Evolutionary conservation across 2,113 vertebrate species (phyloP), one percentile per base, ranked within the genome.

Genomic region (Oryzias curvinotus): DNA sequence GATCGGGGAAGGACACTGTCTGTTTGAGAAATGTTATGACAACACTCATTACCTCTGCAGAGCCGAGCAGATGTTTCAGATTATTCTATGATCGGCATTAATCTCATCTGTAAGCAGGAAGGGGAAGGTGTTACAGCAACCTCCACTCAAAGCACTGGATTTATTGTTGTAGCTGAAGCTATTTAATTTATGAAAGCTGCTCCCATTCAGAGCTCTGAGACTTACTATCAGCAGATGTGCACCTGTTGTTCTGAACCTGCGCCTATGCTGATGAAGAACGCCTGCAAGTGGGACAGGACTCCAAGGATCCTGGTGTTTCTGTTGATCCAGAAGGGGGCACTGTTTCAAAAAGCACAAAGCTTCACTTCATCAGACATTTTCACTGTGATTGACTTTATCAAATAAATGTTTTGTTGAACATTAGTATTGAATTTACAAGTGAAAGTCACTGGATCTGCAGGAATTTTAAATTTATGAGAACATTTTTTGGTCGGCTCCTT

Each of bases 321-420:
- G 57, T 73, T 45, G 25, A 16, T 78, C 89, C 89, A 89, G 76
- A 71, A 63, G 83, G 83, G 72, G 87, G 71, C 86, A 63, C 69
- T 86, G 73, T 87, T 64, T 78, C 71, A 66, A 85, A 77, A 73
- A 73, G 21, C 62, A 77, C 76, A 1, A 19, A 6, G 10, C 19
- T 23, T 30, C 30, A 30, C 7, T 65, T 3, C 42, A 62, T 6
- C 23, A 17, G 1, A 67, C 54, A 41, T 21, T 21, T 28, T 28
- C 26, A 28, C 5, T 28, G 26, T 36, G 36, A 36, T 36, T 10
- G 36, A 36, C 12, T 36, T 36, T 7, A 10, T 10, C 15, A 46
- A 13, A 19, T 36, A 18, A 16, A 25, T 3, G 17, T 7, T 1
- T 8, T 36, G 0, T 18, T 10, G 19, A 15, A 6, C 2, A 53